Evolutionary conservation across 2,113 vertebrate species (phyloP).

Genomic region (Melospiza georgiana): DNA sequence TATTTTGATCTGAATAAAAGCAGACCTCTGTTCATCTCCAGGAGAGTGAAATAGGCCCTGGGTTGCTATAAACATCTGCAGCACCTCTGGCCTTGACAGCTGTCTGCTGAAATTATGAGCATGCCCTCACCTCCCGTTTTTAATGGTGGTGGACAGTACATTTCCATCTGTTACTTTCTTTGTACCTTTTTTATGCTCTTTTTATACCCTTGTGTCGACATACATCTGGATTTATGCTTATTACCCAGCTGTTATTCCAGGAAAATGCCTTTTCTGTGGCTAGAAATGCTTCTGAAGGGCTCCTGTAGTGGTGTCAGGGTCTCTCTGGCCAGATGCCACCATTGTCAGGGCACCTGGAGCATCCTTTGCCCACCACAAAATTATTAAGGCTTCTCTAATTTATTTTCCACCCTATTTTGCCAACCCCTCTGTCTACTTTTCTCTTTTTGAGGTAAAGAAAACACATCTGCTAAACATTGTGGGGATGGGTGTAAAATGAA

Average conservation of each 20-base stretch:
- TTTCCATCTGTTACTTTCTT: conserved; percentile 26
- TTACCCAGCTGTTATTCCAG: background rate
- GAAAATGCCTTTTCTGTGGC: background rate
- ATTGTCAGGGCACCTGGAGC: background rate
- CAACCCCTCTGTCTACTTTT: background rate
- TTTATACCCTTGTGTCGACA: background rate
- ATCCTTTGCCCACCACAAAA: background rate
- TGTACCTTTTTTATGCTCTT: background rate
- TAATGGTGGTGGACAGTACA: background rate
- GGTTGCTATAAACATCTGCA: conserved; percentile 22
- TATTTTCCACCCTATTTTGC: background rate
- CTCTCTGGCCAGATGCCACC: background rate
- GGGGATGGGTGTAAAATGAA: background rate
- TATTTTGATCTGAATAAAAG: conserved; percentile 17
- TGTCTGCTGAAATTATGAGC: background rate
- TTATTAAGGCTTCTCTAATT: background rate
- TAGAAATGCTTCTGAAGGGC: background rate
- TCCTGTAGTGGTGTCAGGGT: background rate
- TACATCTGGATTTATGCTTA: background rate
- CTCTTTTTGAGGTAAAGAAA: background rate
- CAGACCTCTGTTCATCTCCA: background rate
- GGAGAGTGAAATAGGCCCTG: background rate
- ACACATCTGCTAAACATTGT: background rate
- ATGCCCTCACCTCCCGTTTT: background rate
- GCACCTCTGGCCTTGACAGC: conserved; percentile 8